These are phyloP conservation scores for Augochlorella aurata DNA, from an alignment of 2,888 invertebrate genomes.

Conservation along the genomic window DNA sequence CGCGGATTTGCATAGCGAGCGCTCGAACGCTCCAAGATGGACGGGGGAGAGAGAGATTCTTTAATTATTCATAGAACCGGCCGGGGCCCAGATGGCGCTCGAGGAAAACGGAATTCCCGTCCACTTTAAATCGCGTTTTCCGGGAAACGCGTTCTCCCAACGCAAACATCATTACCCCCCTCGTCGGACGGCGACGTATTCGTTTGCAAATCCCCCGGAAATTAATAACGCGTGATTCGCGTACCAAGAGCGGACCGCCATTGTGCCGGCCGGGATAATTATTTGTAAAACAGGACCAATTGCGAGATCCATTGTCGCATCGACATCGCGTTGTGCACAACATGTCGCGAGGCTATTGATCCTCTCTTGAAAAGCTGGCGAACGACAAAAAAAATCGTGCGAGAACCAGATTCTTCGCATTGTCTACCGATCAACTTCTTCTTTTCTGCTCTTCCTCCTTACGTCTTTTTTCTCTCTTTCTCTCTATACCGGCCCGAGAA, in stretches of 20 bases:
- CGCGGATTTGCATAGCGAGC: conserved; percentile 51
- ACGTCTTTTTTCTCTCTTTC: neutral
- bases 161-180: conserved; percentile 1
- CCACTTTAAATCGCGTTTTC: conserved; percentile 18
- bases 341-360: conserved; percentile 34
- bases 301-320: neutral
- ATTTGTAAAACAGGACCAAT: neutral
- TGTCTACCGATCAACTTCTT: conserved; percentile 20
- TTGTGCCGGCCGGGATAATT: conserved; percentile 3
- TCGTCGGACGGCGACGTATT: neutral
- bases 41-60: conserved; percentile 40
- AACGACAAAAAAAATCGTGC: neutral
- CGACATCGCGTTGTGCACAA: neutral
- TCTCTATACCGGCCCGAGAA: neutral
- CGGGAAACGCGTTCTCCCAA: conserved; percentile 10
- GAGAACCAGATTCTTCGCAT: conserved; percentile 29
- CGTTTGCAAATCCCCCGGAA: conserved; percentile 2
- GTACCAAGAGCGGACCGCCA: conserved; percentile 7
- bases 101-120: conserved; percentile 19
- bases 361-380: conserved; percentile 8
- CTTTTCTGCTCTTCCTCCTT: neutral
- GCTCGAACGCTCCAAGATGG: conserved; percentile 46
- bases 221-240: conserved; percentile 14
- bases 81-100: neutral
- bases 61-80: conserved; percentile 53